Evolutionary conservation across 2,113 vertebrate genomes (phyloP).

Genomic region (Salvelinus fontinalis): DNA sequence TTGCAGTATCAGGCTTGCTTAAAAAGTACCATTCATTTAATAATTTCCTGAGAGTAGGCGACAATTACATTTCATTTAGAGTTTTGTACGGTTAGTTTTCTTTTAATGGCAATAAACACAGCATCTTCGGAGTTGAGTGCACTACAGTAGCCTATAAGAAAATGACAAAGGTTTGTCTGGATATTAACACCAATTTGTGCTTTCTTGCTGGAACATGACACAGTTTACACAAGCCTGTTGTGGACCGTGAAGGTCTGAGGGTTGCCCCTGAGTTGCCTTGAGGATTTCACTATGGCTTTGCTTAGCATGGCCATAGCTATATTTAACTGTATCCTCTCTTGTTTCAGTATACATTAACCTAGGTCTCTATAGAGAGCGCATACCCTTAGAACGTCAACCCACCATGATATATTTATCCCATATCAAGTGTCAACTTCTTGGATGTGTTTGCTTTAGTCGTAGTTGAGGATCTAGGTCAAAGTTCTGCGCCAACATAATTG

Average conservation of each 20-base stretch:
- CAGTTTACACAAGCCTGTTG: conserved; percentile 1
- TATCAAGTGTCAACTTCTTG: conserved; percentile 38
- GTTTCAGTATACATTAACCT: conserved; percentile 28
- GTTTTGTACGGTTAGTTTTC: neutral
- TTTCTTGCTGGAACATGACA: neutral
- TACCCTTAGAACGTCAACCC: conserved; percentile 25
- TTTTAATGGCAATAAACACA: conserved; percentile 11
- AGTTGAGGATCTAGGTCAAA: conserved; percentile 23
- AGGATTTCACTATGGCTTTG: neutral
- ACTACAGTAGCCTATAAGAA: neutral
- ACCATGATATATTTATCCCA: conserved; percentile 38
- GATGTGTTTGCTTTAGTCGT: neutral
- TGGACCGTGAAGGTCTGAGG: neutral
- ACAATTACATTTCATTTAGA: neutral
- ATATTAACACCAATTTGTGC: neutral
- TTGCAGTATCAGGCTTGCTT: conserved; percentile 38
- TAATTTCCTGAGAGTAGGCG: conserved; percentile 3
- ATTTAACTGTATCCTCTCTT: conserved; percentile 41
- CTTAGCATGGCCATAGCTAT: conserved; percentile 26
- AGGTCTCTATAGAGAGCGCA: conserved; percentile 18
- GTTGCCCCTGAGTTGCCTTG: neutral
- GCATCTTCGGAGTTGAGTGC: neutral
- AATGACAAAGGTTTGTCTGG: neutral
- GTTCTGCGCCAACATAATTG: conserved; percentile 16
- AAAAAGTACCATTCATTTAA: conserved; percentile 20